These are phyloP conservation scores for Oreohelix idahoensis DNA, from an alignment of 1,140 invertebrate genomes.

Conservation along the genomic window DNA sequence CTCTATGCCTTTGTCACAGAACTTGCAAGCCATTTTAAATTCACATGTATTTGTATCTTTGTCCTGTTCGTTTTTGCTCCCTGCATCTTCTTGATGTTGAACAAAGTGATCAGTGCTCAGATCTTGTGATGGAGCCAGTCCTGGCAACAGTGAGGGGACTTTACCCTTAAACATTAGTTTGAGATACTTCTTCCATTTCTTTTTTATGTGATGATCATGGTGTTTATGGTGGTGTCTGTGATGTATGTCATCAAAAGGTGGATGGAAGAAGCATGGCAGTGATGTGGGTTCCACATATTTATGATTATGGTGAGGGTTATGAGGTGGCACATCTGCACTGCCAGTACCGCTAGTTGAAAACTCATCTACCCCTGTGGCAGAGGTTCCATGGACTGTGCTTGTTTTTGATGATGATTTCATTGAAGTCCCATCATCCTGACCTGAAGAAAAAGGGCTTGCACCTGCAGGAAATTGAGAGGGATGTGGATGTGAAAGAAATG, in stretches of 20 bases:
- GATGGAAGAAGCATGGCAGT: background rate
- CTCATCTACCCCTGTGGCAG: background rate
- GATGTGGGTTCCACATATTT: background rate
- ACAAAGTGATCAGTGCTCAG: no score
- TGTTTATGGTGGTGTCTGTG: background rate
- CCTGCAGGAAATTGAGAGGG: background rate
- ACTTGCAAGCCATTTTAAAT: slow-evolving; percentile 36
- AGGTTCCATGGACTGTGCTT: background rate
- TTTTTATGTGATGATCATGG: slow-evolving; percentile 10
- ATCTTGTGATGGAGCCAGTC: background rate
- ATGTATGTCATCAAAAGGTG: background rate
- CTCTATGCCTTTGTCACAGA: slow-evolving; percentile 33
- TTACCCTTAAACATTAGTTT: slow-evolving; percentile 28
- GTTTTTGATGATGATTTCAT: background rate
- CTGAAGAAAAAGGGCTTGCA: background rate
- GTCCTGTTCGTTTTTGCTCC: background rate
- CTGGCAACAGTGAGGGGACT: background rate
- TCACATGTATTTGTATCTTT: background rate
- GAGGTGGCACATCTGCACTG: background rate
- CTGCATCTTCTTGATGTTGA: no score
- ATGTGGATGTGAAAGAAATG: background rate
- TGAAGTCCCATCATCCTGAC: background rate
- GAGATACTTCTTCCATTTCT: slow-evolving; percentile 38
- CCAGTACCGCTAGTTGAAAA: background rate
- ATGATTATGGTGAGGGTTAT: slow-evolving; percentile 22